Evolutionary conservation across 2,888 invertebrate genomes (phyloP), one percentile per base, ranked within the genome.

Genomic region (Eristalis tenax): DNA sequence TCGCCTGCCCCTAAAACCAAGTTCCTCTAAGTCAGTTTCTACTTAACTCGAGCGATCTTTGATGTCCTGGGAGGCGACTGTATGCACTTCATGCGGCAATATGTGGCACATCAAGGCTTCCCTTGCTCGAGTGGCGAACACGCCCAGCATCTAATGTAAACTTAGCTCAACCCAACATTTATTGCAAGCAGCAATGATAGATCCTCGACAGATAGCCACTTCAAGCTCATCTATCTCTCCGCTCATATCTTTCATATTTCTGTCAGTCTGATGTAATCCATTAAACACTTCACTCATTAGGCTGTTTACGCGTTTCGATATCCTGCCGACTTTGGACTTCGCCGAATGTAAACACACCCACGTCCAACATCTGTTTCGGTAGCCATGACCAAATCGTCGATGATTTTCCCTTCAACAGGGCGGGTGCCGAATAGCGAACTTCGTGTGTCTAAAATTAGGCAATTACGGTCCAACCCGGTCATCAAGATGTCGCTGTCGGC

Each of bases 401-500:
- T 70, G 64, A 69, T 32, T 64, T 75, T 75, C 64, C 40, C 40
- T 69, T 81, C 26, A 35, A 40, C 10, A 57, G 43, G 50, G 18
- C 5, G 43, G 15, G 40, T 5, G 50, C 50, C 18, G n/a, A 8
- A 18, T 18, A 13, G 38, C 64, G 35, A 38, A 57, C 65, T 43
- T 57, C 73, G 56, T 85, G 77, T 85, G 28, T 73, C 81, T 57
- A 82, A 86, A 86, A 78, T 86, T 69, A 82, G 65, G 69, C 82
- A 81, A 82, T 86, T 86, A 86, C 61, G 28, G 28, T 28, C 71
- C 69, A 75, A 84, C 43, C 57, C 75, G 70, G 59, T 50, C 43
- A 43, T 66, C 66, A 59, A 76, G 22, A 76, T 68, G 61, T 76
- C 40, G 66, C 68, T 76, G 68, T 68, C 76, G 61, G 38, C 61